Conservation (phyloP, 2,888 invertebrate genomes). For the Fragum sueziense region DNA sequence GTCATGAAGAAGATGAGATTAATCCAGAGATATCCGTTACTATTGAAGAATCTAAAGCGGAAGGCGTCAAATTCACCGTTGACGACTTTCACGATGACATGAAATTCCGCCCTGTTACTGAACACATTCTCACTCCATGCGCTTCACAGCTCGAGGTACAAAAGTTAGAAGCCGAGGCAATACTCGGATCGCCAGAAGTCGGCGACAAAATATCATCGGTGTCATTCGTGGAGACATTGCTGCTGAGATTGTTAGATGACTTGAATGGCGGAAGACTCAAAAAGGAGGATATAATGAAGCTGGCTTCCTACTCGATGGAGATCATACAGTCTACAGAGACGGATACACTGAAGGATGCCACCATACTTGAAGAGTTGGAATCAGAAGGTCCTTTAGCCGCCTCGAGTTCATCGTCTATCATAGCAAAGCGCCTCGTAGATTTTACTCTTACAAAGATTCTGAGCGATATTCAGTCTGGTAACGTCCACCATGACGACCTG, state of each 20-base stretch:
- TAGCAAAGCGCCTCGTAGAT: slow-evolving; percentile 65
- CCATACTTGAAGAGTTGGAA: slow-evolving; percentile 29
- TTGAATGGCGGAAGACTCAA: slow-evolving; percentile 57
- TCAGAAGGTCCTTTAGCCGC: slow-evolving; percentile 28
- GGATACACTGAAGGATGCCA: slow-evolving; percentile 11
- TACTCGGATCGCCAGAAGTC: slow-evolving; percentile 43
- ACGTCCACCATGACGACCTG: slow-evolving; percentile 58
- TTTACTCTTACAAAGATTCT: slow-evolving; percentile 64
- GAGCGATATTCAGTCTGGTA: slow-evolving; percentile 60
- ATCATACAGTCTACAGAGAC: slow-evolving; percentile 49
- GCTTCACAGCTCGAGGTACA: slow-evolving; percentile 59
- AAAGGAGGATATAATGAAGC: slow-evolving; percentile 62
- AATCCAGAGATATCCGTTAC: background rate
- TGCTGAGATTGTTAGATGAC: slow-evolving; percentile 66
- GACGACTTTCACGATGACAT: background rate
- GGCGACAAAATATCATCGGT: slow-evolving; percentile 33
- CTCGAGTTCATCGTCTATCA: slow-evolving; percentile 52
- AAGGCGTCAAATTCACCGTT: background rate
- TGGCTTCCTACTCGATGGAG: slow-evolving; percentile 62
- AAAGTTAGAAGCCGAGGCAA: slow-evolving; percentile 51
- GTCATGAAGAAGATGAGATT: slow-evolving; percentile 55
- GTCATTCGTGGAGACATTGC: slow-evolving; percentile 60
- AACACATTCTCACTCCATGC: slow-evolving; percentile 66
- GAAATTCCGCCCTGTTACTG: slow-evolving; percentile 55
- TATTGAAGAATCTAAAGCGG: background rate